These are phyloP conservation scores for Diaprepes abbreviatus DNA, from an alignment of 2,888 invertebrate species.

Conservation along the genomic window DNA sequence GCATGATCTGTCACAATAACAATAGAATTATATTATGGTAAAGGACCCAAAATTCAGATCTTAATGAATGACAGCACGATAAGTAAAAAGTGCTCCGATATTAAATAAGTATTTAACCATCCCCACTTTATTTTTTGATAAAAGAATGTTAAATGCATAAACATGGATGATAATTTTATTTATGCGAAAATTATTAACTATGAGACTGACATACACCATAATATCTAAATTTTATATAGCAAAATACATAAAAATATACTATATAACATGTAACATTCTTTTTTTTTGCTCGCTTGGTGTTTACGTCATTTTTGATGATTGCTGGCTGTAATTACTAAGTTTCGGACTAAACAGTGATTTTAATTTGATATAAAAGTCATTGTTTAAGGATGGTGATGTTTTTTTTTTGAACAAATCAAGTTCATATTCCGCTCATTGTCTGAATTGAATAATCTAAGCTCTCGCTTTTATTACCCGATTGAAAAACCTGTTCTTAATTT, in stretches of 20 bases:
- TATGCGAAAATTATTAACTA: slow-evolving; percentile 21
- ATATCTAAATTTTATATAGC: slow-evolving; percentile 36
- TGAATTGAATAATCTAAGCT: no score
- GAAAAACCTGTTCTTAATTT: no score
- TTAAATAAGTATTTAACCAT: not conserved
- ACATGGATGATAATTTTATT: slow-evolving; percentile 1
- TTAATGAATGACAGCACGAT: no score
- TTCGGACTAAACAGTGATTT: slow-evolving; percentile 3
- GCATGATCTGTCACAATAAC: no score
- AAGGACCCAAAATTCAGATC: no score
- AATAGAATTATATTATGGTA: no score
- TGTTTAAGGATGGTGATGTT: no score
- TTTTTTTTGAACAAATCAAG: no score
- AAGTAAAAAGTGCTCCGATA: no score
- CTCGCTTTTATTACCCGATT: no score
- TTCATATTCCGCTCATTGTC: no score
- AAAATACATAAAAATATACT: slow-evolving; percentile 45
- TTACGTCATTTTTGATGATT: slow-evolving; percentile 11
- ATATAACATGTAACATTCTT: slow-evolving; percentile 24
- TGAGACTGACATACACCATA: slow-evolving; percentile 5
- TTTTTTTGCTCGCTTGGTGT: slow-evolving; percentile 19
- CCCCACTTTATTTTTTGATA: not conserved
- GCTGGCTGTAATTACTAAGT: not conserved
- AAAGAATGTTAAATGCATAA: slow-evolving; percentile 32
- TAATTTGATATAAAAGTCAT: not conserved